Evolutionary conservation across 2,113 vertebrate genomes (phyloP).

Genomic region (Clinocottus analis): DNA sequence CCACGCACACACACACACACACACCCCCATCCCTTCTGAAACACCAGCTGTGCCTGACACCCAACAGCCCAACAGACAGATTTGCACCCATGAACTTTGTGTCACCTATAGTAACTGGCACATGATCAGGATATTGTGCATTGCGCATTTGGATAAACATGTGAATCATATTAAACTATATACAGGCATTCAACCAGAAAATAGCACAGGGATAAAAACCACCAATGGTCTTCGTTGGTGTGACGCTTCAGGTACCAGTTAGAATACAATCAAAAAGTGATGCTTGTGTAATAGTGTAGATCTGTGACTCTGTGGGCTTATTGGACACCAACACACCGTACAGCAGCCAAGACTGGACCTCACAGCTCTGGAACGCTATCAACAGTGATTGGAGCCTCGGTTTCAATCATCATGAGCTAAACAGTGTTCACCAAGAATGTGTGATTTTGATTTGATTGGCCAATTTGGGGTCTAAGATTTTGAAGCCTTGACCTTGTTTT

Average conservation of each 20-base stretch:
- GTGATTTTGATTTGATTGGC: background rate
- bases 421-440: background rate
- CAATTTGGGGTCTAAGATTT: background rate
- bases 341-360: background rate
- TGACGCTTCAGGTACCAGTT: background rate
- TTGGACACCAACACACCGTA: background rate
- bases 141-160: background rate
- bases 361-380: background rate
- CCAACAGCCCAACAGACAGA: background rate
- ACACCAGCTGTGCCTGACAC: slow-evolving; percentile 47
- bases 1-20: too few relatives aligned
- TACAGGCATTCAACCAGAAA: background rate
- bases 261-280: background rate
- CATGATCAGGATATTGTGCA: background rate
- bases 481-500: background rate
- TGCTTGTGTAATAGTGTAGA: background rate
- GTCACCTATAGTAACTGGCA: slow-evolving; percentile 10
- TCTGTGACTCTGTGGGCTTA: too few relatives aligned
- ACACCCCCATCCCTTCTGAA: background rate
- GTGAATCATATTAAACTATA: background rate
- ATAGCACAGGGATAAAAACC: background rate
- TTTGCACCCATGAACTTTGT: slow-evolving; percentile 31
- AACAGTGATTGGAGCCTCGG: background rate
- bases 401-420: background rate
- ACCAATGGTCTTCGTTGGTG: background rate